These are phyloP conservation scores for Acomys russatus DNA, from an alignment of 2,797 vertebrate genomes.

Conservation along the genomic window DNA sequence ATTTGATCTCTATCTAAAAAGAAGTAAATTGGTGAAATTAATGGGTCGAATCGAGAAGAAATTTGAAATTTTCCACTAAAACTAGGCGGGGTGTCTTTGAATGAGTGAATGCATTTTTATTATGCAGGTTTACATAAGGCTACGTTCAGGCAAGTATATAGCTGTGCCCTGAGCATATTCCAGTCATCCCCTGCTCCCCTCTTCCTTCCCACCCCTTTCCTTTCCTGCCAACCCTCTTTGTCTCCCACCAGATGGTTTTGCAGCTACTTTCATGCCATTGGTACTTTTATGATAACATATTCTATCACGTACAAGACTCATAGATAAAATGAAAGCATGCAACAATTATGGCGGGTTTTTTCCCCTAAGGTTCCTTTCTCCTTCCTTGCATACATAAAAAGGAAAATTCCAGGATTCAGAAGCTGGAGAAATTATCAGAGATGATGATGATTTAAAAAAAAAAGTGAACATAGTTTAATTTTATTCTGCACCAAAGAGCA, in stretches of 20 bases:
- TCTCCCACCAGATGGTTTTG: background rate
- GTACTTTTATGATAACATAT: background rate
- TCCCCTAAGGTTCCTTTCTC: background rate
- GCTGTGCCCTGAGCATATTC: background rate
- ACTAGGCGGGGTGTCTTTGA: background rate
- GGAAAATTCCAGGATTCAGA: conserved; percentile 20
- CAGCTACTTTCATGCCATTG: background rate
- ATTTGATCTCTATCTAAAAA: conserved; percentile 37
- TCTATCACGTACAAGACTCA: background rate
- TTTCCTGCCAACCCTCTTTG: background rate
- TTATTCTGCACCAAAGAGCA: conserved; percentile 10
- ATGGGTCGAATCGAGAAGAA: background rate
- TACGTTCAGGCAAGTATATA: background rate
- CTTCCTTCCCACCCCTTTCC: too few relatives aligned
- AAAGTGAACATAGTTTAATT: background rate
- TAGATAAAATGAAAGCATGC: background rate
- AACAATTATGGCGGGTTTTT: background rate
- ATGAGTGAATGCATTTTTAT: background rate
- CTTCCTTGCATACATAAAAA: background rate
- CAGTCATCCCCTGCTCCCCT: background rate
- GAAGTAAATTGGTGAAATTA: background rate
- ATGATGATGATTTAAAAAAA: background rate
- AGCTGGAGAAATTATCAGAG: background rate
- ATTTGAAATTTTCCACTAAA: background rate
- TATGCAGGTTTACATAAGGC: background rate